Base-by-base conservation (phyloP, 1,140 invertebrate genomes). In the Scylla paramamosain region DNA sequence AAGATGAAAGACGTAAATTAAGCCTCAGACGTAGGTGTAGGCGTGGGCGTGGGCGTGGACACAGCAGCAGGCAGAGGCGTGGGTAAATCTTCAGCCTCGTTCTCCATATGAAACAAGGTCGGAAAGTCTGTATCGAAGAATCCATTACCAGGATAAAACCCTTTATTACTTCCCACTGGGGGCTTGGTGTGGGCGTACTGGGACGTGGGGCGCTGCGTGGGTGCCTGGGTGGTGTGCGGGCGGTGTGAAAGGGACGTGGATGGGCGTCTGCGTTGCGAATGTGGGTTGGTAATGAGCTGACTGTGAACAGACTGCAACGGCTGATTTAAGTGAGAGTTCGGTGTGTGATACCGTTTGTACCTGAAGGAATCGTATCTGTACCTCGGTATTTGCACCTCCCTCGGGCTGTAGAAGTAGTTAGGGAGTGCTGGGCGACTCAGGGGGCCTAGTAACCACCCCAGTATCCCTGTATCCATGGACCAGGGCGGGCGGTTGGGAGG, bases 121-220 rank as follows among this genome's bases (percentile, higher is more conserved):
- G 94, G 59, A 48, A 95, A 95, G 87, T 95, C 94, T 6, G 94
- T n/a, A 12, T 95, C 83, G 28, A 95, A 95, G n/a, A 95, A 95
- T 10, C 94, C 94, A 89, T 95, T 92, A 0, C 94, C 94, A 8
- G 94, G 94, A 29, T 95, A 95, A 32, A 95, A 95, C 25, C 94
- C 94, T 2, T 83, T n/a, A 16, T 29, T 67, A 0, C 46, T 82
- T 16, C 3, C 45, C 1, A 59, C n/a, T 16, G 0, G 87, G 20
- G 2, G 86, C 0, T 39, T 89, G 87, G 29, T 67, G 77, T 4
- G 91, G 28, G 14, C 32, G 89, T 25, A n/a, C 46, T 48, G 25
- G 32, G 45, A 45, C 4, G 45, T 92, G 16, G 12, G n/a, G 46
- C 28, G 31, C 29, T 4, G 12, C 14, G 25, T 46, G 4, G 28